Conservation (phyloP, 2,797 vertebrate species). For the Monodelphis domestica region DNA sequence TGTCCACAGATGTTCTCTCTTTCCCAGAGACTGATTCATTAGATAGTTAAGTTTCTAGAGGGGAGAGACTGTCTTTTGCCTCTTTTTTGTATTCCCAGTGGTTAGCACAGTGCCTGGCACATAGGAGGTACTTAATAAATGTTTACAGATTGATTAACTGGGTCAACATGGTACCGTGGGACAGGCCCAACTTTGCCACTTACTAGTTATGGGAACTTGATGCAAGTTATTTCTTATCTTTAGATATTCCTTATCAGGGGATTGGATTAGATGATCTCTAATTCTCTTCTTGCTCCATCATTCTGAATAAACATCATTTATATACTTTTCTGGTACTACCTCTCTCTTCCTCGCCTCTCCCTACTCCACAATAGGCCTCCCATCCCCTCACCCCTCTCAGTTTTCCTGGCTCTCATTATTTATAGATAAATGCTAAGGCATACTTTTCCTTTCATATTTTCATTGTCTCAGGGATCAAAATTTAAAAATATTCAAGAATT, state of each 20-base stretch:
- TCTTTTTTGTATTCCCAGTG: background rate
- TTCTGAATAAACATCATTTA: background rate
- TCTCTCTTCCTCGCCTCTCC: accelerated
- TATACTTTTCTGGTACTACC: background rate
- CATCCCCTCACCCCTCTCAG: background rate
- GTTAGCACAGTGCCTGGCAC: background rate
- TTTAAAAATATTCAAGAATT: background rate
- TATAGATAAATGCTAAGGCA: background rate
- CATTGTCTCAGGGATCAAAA: background rate
- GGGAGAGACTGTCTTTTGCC: background rate
- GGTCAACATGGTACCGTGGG: background rate
- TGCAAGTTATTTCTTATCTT: background rate
- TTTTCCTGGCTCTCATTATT: background rate
- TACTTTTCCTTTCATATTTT: background rate
- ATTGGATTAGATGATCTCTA: background rate
- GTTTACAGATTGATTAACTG: background rate
- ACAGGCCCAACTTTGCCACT: background rate
- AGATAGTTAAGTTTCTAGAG: too few species aligned
- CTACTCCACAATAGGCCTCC: background rate
- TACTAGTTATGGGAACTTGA: background rate
- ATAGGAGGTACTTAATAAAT: background rate
- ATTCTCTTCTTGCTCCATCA: background rate
- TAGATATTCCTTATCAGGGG: background rate
- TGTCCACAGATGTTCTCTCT: background rate
- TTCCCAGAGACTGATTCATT: background rate